phyloP scores from a whole-genome alignment of 2,797 vertebrate genomes.

The Sciurus carolinensis region DNA sequence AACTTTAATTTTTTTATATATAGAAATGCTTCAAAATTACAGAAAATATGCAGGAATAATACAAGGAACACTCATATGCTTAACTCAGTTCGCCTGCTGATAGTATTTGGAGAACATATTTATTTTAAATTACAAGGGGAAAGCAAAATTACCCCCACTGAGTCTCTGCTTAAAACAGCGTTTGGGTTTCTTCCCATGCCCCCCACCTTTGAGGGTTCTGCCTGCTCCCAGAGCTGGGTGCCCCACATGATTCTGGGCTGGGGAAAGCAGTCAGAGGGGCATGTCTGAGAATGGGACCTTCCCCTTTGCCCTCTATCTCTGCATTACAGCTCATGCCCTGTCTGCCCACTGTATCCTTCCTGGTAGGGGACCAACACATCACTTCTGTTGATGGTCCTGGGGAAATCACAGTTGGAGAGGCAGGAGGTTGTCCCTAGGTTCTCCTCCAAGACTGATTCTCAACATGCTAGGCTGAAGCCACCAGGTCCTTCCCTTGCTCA shows the following conservation, averaged over 20 bases:
- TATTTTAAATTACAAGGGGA: conserved; percentile 42
- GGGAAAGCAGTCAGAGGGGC: neutral
- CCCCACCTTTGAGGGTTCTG: neutral
- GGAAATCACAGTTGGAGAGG: neutral
- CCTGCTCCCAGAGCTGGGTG: neutral
- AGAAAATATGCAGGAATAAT: neutral
- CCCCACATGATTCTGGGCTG: too few relatives aligned
- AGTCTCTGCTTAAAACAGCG: neutral
- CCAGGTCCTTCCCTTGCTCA: conserved; percentile 24
- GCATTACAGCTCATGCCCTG: neutral
- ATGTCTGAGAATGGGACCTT: neutral
- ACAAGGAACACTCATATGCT: neutral
- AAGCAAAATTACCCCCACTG: neutral
- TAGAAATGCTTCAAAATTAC: neutral
- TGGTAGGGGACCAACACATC: neutral
- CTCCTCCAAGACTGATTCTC: neutral
- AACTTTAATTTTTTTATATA: neutral
- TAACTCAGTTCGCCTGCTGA: too few relatives aligned
- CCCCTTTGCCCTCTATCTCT: neutral
- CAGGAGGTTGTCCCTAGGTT: neutral
- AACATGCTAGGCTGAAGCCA: neutral
- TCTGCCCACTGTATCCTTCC: neutral
- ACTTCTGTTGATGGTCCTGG: neutral
- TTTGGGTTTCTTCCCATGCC: neutral
- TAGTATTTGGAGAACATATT: neutral